Evolutionary conservation across 1,140 invertebrate species (phyloP), one percentile per base, ranked within the genome.

Genomic region (Aethina tumida): DNA sequence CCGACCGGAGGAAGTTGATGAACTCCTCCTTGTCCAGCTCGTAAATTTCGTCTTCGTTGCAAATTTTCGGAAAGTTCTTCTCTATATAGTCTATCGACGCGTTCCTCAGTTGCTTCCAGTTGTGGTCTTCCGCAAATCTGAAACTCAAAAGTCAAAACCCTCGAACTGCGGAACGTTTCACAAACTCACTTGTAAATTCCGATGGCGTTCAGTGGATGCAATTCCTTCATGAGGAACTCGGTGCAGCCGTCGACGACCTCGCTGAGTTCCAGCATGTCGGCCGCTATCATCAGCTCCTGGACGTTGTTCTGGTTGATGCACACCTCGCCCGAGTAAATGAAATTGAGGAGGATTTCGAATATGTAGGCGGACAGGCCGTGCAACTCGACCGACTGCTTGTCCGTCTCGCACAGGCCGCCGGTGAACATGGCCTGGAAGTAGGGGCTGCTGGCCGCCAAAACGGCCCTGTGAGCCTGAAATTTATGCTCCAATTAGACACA

Each of bases 341-440:
- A 95, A 52, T 88, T 77, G 26, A 95, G 69, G 1, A 94, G 68
- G 41, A 74, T 67, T 31, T 78, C 72, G 38, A 94, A 70, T 43
- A 84, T 82, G 28, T 78, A 65, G 36, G 80, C 68, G 37, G 79
- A 73, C 17, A 93, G 71, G 25, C 78, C 81, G 50, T 84, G 82
- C 32, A 93, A 67, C 50, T 84, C 74, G 9, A 93, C 77, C 25
- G 73, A 69, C 44, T 79, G 73, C 53, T 85, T 77, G 45, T 82
- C 74, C 51, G 82, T 83, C 62, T 95, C 92, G 34, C 81, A 67
- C 46, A 90, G 69, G 12, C 82, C 85, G 22, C 78, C 76, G 35
- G 80, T 84, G 50, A 96, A 96, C 91, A 96, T 95, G 33, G 90
- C 91, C 66, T 91, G 81, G 62, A 97, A 97, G 62, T 97, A 97